Conservation (phyloP, 2,113 vertebrate genomes). For the Dipodomys merriami region DNA sequence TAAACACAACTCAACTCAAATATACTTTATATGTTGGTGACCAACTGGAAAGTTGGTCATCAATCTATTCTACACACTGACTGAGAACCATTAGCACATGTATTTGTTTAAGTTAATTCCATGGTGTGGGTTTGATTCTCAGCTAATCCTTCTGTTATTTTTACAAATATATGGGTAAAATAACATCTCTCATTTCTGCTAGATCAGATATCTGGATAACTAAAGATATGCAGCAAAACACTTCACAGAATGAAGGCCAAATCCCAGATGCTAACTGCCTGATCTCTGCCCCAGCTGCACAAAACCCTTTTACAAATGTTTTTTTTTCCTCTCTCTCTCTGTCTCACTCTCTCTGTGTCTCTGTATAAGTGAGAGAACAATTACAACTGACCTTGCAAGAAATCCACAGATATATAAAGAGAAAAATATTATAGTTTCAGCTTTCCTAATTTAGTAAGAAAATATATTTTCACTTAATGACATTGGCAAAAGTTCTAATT, state of each 20-base stretch:
- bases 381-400: slow-evolving; percentile 47
- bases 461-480: slow-evolving; percentile 75
- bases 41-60: not conserved
- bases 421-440: slow-evolving; percentile 48
- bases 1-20: not conserved
- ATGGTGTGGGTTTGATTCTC: not conserved
- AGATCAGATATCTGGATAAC: not conserved
- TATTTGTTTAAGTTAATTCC: slow-evolving; percentile 40
- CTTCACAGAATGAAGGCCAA: not conserved
- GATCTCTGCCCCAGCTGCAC: not conserved
- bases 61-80: not conserved
- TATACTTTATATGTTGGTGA: not conserved
- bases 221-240: not conserved
- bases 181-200: slow-evolving; percentile 26
- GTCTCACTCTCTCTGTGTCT: no score
- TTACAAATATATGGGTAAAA: slow-evolving; percentile 46
- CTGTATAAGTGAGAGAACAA: not conserved
- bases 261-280: not conserved
- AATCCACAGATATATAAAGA: slow-evolving; percentile 36
- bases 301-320: slow-evolving; percentile 12
- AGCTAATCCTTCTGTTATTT: slow-evolving; percentile 43
- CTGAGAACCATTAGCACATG: not conserved
- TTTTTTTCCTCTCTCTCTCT: not conserved
- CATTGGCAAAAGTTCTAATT: slow-evolving; percentile 67
- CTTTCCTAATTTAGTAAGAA: slow-evolving; percentile 75